These are phyloP conservation scores for Gobio occitaniae DNA, from an alignment of 2,797 vertebrate genomes.

Conservation along the genomic window DNA sequence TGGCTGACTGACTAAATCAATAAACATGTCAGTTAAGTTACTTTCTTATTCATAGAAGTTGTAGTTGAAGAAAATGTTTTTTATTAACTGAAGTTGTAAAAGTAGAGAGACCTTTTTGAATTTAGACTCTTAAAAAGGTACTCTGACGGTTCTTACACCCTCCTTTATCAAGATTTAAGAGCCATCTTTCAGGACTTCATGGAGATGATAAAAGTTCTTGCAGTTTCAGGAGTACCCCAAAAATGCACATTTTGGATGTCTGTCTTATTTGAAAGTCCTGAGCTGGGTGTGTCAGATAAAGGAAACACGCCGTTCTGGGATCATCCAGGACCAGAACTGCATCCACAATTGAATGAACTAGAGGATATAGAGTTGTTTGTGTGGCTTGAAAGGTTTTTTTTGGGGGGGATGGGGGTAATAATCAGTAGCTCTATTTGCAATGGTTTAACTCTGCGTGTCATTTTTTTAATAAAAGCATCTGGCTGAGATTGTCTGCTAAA, in stretches of 20 bases:
- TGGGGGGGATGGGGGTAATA: too few species aligned
- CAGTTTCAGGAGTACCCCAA: background rate
- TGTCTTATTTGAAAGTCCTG: background rate
- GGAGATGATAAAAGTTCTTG: background rate
- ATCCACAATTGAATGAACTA: background rate
- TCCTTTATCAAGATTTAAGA: conserved; percentile 5
- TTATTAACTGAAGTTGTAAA: background rate
- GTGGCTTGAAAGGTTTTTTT: background rate
- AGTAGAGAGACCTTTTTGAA: background rate
- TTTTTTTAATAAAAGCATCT: conserved; percentile 17
- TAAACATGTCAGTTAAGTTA: background rate
- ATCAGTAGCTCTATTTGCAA: background rate
- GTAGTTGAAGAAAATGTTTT: background rate
- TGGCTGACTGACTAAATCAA: background rate
- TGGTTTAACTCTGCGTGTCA: background rate
- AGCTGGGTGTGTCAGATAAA: background rate
- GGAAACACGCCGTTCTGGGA: background rate
- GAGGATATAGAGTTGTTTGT: background rate
- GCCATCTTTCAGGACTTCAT: background rate
- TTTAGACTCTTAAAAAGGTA: background rate
- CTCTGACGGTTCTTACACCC: background rate
- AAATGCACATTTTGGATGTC: background rate
- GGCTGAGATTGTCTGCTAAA: background rate
- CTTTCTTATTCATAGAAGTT: background rate
- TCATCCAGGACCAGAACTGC: background rate